A percentile compares a stretch with the other conserved stretches of the same genome.
phyloP scores from a whole-genome alignment of 23 tunicate genomes.

The Botrylloides violaceus region DNA sequence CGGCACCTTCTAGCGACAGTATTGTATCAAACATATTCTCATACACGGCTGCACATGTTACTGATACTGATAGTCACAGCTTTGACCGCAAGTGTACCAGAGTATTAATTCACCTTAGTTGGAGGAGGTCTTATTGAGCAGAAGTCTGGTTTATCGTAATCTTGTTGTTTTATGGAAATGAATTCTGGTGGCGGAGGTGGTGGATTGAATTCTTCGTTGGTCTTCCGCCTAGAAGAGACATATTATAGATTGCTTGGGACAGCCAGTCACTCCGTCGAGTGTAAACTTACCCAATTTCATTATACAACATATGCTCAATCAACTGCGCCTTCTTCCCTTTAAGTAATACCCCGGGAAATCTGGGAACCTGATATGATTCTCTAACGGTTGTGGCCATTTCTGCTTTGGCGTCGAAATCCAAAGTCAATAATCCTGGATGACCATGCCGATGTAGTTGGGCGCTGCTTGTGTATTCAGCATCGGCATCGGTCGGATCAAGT shows the following conservation, averaged over 20 bases:
- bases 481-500: slow-evolving; percentile 51
- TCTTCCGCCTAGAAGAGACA: slow-evolving; percentile 40
- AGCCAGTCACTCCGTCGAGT: not conserved
- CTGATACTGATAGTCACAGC: no score
- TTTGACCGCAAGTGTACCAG: not conserved
- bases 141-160: slow-evolving; percentile 75
- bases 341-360: slow-evolving; percentile 53
- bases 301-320: slow-evolving; percentile 51
- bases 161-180: slow-evolving; percentile 76
- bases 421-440: slow-evolving; percentile 60
- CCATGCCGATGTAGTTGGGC: slow-evolving; percentile 76
- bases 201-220: slow-evolving; percentile 54
- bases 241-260: not conserved
- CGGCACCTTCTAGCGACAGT: no score
- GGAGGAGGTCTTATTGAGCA: slow-evolving; percentile 61
- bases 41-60: no score
- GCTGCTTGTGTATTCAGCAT: slow-evolving; percentile 60
- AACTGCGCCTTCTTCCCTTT: slow-evolving; percentile 76
- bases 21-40: no score
- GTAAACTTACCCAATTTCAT: slow-evolving; percentile 59
- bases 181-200: slow-evolving; percentile 58
- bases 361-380: slow-evolving; percentile 68
- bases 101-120: slow-evolving; percentile 40
- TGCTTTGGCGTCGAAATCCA: slow-evolving; percentile 38
- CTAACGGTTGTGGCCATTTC: slow-evolving; percentile 62